Percentiles rank a stretch among this genome's conserved stretches.
Conservation (phyloP, 2,888 invertebrate species). For the Ryuthela nishihirai region DNA sequence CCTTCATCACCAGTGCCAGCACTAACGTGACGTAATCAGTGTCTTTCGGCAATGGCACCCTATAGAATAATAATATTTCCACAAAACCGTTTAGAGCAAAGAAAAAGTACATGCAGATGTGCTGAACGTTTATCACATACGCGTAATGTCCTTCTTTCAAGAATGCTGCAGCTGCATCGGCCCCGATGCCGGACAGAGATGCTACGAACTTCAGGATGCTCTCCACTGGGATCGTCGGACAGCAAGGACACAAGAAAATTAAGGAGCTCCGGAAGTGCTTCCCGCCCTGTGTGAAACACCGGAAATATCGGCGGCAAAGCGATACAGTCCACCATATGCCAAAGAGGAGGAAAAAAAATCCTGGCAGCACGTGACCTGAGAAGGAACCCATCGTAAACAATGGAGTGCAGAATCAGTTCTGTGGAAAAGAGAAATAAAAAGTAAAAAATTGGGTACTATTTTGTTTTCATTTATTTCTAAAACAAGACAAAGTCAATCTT, state of each 20-base stretch:
- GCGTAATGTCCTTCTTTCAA: too few species aligned
- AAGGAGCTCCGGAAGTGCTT: not conserved
- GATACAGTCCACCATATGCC: not conserved
- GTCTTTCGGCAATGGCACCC: conserved; percentile 48
- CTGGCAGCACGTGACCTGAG: conserved; percentile 4
- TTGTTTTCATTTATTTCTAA: too few species aligned
- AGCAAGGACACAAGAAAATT: not conserved
- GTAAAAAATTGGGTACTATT: too few species aligned
- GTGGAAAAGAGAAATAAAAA: too few species aligned
- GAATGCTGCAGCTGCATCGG: not conserved
- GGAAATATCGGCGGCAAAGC: not conserved
- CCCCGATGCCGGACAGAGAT: not conserved
- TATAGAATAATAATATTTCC: conserved; percentile 50
- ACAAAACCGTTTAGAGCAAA: conserved; percentile 53
- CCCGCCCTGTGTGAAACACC: not conserved
- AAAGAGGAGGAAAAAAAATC: not conserved
- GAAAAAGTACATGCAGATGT: conserved; percentile 56
- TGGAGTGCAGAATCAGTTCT: too few species aligned
- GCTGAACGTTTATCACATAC: conserved; percentile 55
- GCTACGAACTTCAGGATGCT: not conserved
- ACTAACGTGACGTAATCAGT: conserved; percentile 51
- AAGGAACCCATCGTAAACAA: too few species aligned
- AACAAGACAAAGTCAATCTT: too few species aligned
- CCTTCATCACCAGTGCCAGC: conserved; percentile 53
- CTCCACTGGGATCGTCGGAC: not conserved